Base-by-base conservation (phyloP, 1,140 invertebrate genomes). In the Drosophila ficusphila region DNA sequence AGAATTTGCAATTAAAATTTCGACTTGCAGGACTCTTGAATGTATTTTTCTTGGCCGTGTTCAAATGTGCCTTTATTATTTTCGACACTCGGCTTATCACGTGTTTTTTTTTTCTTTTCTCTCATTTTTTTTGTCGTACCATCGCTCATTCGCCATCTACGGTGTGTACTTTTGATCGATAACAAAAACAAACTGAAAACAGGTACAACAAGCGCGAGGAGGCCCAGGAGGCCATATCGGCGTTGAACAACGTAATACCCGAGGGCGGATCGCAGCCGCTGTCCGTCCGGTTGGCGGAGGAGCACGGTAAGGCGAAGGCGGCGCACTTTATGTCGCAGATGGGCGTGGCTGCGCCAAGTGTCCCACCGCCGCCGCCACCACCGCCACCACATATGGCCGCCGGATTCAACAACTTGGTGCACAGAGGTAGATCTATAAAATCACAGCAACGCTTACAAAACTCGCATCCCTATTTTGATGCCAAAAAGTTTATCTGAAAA, bases 271-370 rank as follows among this genome's bases (percentile, higher is more conserved):
- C 94, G 29, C 95, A 97, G 79, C 96, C 97, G 6, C 92, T 99
- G 8, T 94, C 94, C 62, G 97, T 99, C 93, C 90, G 92, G 2
- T 92, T 98, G 76, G 98, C 97, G 0, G 97, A 98, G 91, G 97
- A 98, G 90, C 97, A 98, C 88, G 96, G 97, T 9, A 97, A 98
- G 90, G 96, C 96, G 89, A 97, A 97, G 83, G 96, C 96, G 5
- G 81, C 86, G n/a, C 88, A 89, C 8, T 91, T 89, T 69, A 90
- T 91, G 85, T 74, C 81, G n/a, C 89, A 90, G 65, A 70, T 90
- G 81, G 81, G 89, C 21, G 78, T 90, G 78, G 71, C 58, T 29
- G 49, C 78, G 33, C 74, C 72, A 9, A 58, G 67, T 46, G 75
- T 58, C 36, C 77, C 81, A 16, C 79, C 76, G 36, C 82, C 79